Base-by-base conservation (phyloP, 2,888 invertebrate genomes). In the Chalcis sispes region DNA sequence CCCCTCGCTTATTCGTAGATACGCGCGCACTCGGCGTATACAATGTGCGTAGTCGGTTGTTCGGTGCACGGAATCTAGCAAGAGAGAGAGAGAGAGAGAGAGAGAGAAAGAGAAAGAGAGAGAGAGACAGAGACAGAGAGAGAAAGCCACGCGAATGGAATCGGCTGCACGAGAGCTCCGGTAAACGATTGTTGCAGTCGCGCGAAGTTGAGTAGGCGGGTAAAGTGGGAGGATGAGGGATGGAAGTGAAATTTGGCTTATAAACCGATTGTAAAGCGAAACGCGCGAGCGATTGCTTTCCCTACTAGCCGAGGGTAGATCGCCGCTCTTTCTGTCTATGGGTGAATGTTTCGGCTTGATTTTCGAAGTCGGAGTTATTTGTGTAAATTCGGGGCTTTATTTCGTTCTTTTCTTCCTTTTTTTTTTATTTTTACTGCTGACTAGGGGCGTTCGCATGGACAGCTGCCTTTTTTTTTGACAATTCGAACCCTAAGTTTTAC, bases 231-330 rank as follows among this genome's bases (percentile, higher is more conserved):
- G 29, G 27, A 40, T 36, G 72, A 73, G 52, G 2, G 50, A 65
- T 29, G 71, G 29, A 42, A 29, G n/a, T 15, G 20, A 61, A 65
- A 48, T 58, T 32, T 50, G 40, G 50, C 65, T 65, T 36, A 25
- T 58, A 72, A 58, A 56, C 48, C 48, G 27, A 72, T 56, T 65
- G 52, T 54, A 54, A 54, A 66, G 40, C 18, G n/a, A n/a, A n/a
- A n/a, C n/a, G n/a, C n/a, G n/a, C n/a, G n/a, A n/a, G n/a, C n/a
- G n/a, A n/a, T n/a, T n/a, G n/a, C n/a, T n/a, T n/a, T n/a, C n/a
- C n/a, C n/a, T n/a, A n/a, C n/a, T n/a, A n/a, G n/a, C n/a, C n/a
- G n/a, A n/a, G n/a, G n/a, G n/a, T n/a, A n/a, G n/a, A n/a, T n/a
- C n/a, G n/a, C n/a, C n/a, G n/a, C n/a, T n/a, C n/a, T n/a, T n/a